phyloP scores from a whole-genome alignment of 2,888 invertebrate genomes.

The Deilephila porcellus region DNA sequence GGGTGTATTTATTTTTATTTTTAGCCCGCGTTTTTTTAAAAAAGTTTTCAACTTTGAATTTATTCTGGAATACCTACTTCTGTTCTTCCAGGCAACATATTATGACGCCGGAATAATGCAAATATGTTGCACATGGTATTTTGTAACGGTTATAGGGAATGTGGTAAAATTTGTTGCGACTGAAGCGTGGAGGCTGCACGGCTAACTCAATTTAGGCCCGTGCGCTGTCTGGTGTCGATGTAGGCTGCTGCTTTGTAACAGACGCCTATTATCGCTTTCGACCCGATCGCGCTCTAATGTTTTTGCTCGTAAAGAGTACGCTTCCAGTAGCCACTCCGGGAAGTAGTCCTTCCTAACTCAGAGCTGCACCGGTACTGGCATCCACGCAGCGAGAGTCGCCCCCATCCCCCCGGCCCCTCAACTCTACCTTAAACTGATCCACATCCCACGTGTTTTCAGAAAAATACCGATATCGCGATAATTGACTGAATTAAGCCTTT shows the following conservation, averaged over 20 bases:
- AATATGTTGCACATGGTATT: not conserved
- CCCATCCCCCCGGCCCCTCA: not conserved
- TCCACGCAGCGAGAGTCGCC: not conserved
- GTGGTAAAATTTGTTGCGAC: not conserved
- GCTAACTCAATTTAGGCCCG: not conserved
- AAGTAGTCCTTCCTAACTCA: not conserved
- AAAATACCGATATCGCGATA: too few species aligned
- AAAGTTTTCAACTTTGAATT: not conserved
- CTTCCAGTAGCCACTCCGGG: not conserved
- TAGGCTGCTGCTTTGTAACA: not conserved
- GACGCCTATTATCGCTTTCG: not conserved
- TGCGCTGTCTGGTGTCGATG: constrained; percentile 1
- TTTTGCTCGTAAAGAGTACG: not conserved
- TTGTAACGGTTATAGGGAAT: not conserved
- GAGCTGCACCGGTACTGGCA: not conserved
- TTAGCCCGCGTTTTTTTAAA: not conserved
- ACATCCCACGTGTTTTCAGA: not conserved
- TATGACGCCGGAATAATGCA: not conserved
- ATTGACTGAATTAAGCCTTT: too few species aligned
- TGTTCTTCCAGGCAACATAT: too few species aligned
- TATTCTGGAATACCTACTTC: not conserved
- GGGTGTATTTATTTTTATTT: too few species aligned
- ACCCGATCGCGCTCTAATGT: not conserved
- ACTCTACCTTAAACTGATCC: not conserved
- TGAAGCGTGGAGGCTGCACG: not conserved